A percentile compares a stretch with the other conserved stretches of the same genome.
phyloP scores from a whole-genome alignment of 2,797 vertebrate species.

The Potorous gilbertii region DNA sequence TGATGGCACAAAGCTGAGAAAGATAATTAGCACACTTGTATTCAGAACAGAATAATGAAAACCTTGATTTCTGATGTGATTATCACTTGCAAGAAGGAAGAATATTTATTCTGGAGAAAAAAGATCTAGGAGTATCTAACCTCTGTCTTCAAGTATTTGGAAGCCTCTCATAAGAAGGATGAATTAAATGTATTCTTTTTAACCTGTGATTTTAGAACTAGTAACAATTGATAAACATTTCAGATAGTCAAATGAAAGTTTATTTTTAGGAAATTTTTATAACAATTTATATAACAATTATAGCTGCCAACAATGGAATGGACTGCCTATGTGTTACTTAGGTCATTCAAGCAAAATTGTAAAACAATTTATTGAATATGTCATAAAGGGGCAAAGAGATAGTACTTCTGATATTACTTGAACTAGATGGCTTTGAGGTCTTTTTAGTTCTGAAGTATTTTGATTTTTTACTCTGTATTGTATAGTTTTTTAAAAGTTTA shows the following conservation, averaged over 20 bases:
- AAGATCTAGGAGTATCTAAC: not conserved
- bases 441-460: not conserved
- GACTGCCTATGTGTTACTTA: not conserved
- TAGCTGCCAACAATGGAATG: not conserved
- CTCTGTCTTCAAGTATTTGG: not conserved
- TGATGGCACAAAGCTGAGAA: not conserved
- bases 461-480: not conserved
- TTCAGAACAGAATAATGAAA: not conserved
- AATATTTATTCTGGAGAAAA: not conserved
- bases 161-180: not conserved
- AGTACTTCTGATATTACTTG: not conserved
- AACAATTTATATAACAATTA: not conserved
- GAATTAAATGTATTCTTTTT: not conserved
- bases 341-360: not conserved
- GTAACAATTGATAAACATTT: not conserved
- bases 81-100: not conserved
- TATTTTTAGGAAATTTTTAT: not conserved
- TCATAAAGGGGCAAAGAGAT: not conserved
- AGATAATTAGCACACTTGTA: not conserved
- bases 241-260: not conserved
- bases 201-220: not conserved
- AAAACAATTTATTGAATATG: not conserved
- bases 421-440: not conserved
- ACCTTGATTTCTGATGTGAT: not conserved
- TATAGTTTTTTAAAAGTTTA: not conserved